Evolutionary conservation across 2,797 vertebrate species (phyloP), one percentile per base, ranked within the genome.

Genomic region (Periparus ater): DNA sequence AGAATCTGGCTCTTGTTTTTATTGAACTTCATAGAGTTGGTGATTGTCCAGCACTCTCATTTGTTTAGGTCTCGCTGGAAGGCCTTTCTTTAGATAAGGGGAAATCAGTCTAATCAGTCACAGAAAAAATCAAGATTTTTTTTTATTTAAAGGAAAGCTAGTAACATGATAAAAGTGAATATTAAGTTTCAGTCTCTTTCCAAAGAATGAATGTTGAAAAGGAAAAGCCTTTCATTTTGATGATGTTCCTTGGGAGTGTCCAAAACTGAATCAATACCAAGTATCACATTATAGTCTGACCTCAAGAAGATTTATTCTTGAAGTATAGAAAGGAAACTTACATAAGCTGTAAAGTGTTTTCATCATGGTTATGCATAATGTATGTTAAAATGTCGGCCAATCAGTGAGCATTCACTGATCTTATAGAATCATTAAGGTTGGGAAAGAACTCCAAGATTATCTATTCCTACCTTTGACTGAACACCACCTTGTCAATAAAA

Each of bases 11-110:
- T 44, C 7, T n/a, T 29, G 9, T 18, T 32, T 36, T 44, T 21
- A 12, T 25, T 50, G 5, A 25, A n/a, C 11, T 44, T 62, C 50
- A 15, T 29, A 29, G 3, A 9, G 9, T 1, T 62, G 9, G 11
- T 38, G 22, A 44, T 19, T 29, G 11, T 36, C 17, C 11, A n/a
- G 5, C 1, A 1, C 4, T n/a, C 17, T 26, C 27, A 3, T 50
- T 70, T 55, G 7, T 70, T 17, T 36, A 45, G 8, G 11, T 50
- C 4, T 50, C 13, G 38, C 23, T 57, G 19, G 7, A 57, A n/a
- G 19, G 17, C 17, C 29, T 76, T 50, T 57, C 36, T 38, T 21
- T 83, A 70, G 36, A 51, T 16, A 29, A 48, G 3, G 29, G 1
- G 4, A 53, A 14, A 72, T 40, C 2, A 68, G 11, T 32, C 10